phyloP scores from a whole-genome alignment of 2,113 vertebrate genomes.

The Gymnocephalus cernua region DNA sequence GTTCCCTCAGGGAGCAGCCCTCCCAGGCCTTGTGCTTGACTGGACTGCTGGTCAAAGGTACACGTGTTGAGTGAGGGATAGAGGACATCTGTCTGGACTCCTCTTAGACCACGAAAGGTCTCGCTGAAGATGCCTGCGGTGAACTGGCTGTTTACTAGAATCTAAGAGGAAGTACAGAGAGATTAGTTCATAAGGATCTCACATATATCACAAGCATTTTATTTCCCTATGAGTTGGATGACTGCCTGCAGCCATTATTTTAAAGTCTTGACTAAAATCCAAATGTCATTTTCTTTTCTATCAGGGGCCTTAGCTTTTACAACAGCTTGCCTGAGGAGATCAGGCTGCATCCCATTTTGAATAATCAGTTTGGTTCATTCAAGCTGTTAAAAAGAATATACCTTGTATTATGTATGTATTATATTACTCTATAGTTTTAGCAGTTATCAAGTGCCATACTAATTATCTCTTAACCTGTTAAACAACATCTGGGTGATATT shows the following conservation, averaged over 20 bases:
- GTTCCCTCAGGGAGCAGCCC: slow-evolving; percentile 86
- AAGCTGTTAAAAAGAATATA: background rate
- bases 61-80: slow-evolving; percentile 93
- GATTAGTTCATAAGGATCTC: slow-evolving; percentile 52
- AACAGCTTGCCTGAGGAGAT: slow-evolving; percentile 16
- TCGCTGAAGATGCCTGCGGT: slow-evolving; percentile 92
- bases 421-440: background rate
- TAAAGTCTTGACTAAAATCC: slow-evolving; percentile 41
- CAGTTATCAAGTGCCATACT: background rate
- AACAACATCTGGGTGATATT: background rate
- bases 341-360: background rate
- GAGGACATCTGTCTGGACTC: slow-evolving; percentile 89
- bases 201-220: slow-evolving; percentile 46
- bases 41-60: slow-evolving; percentile 85
- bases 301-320: slow-evolving; percentile 46
- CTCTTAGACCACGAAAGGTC: slow-evolving; percentile 89
- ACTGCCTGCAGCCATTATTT: slow-evolving; percentile 50
- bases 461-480: background rate
- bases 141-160: slow-evolving; percentile 96
- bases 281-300: slow-evolving; percentile 63
- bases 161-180: slow-evolving; percentile 70
- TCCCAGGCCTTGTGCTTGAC: slow-evolving; percentile 76
- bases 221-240: slow-evolving; percentile 29
- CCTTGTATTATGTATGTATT: slow-evolving; percentile 13
- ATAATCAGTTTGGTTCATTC: slow-evolving; percentile 25